Conservation (phyloP, 2,113 vertebrate genomes). For the Rattus rattus region DNA sequence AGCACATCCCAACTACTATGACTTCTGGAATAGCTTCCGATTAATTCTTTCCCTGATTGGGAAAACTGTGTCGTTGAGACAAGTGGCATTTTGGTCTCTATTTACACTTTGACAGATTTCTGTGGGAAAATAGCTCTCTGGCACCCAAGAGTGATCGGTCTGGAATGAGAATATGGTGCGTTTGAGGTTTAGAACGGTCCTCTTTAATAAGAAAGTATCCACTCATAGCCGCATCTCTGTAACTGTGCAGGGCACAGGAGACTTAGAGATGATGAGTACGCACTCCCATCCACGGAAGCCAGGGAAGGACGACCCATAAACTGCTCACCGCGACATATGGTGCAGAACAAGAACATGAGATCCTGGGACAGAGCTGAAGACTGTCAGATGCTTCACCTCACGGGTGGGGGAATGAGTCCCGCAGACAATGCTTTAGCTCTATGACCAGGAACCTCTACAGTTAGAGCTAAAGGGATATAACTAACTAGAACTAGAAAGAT, state of each 20-base stretch:
- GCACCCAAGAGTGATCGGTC: conserved; percentile 26
- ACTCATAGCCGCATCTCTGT: neutral
- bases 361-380: neutral
- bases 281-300: neutral
- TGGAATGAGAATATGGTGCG: neutral
- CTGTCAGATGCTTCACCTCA: neutral
- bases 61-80: neutral
- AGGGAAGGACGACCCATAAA: neutral
- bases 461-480: conserved; percentile 22
- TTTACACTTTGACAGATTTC: conserved; percentile 20
- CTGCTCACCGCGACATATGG: neutral
- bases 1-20: neutral
- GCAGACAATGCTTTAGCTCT: neutral
- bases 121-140: conserved; percentile 33
- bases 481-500: neutral
- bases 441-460: neutral
- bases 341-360: neutral
- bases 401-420: neutral
- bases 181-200: conserved; percentile 9
- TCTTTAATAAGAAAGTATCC: conserved; percentile 47
- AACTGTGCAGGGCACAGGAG: neutral
- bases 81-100: conserved; percentile 11
- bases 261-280: neutral
- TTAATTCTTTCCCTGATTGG: neutral
- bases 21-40: neutral